Evolutionary conservation across 2,113 vertebrate genomes (phyloP).

Genomic region (Scalopus aquaticus): DNA sequence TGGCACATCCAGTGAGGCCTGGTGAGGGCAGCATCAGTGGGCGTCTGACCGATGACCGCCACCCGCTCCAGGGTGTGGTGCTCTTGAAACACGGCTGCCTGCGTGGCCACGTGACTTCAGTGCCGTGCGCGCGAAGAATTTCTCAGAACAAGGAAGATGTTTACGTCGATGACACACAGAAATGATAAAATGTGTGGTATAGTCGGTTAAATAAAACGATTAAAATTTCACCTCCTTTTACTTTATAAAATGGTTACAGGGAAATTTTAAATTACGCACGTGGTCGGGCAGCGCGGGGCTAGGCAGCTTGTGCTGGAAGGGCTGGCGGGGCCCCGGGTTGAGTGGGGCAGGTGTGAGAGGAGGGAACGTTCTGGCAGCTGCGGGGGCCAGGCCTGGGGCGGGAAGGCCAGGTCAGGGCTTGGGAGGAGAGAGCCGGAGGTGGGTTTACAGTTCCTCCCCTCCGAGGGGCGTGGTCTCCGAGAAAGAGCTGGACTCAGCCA

Average conservation of each 20-base stretch:
- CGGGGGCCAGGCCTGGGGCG: too few relatives aligned
- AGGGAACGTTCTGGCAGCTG: not conserved
- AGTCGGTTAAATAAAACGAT: not conserved
- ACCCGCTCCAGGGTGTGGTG: too few relatives aligned
- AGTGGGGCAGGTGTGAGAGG: not conserved
- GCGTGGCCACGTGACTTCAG: rapidly evolving
- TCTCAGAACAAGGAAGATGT: not conserved
- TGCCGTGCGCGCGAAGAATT: too few relatives aligned
- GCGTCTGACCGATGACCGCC: too few relatives aligned
- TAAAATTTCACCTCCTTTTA: not conserved
- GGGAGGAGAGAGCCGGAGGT: not conserved
- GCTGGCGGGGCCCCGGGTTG: too few relatives aligned
- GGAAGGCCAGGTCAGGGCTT: too few relatives aligned
- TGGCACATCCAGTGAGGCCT: not conserved
- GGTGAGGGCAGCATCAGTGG: too few relatives aligned
- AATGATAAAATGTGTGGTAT: not conserved
- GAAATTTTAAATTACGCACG: not conserved
- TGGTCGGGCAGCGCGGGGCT: too few relatives aligned
- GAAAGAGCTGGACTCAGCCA: not conserved
- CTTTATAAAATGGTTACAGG: not conserved
- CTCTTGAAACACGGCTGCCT: too few relatives aligned
- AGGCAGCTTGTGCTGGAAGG: not conserved
- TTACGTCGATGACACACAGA: not conserved
- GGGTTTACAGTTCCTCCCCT: not conserved
- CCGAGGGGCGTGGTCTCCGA: not conserved